These are phyloP conservation scores for Orthosia incerta DNA, from an alignment of 2,888 invertebrate genomes.

Conservation along the genomic window DNA sequence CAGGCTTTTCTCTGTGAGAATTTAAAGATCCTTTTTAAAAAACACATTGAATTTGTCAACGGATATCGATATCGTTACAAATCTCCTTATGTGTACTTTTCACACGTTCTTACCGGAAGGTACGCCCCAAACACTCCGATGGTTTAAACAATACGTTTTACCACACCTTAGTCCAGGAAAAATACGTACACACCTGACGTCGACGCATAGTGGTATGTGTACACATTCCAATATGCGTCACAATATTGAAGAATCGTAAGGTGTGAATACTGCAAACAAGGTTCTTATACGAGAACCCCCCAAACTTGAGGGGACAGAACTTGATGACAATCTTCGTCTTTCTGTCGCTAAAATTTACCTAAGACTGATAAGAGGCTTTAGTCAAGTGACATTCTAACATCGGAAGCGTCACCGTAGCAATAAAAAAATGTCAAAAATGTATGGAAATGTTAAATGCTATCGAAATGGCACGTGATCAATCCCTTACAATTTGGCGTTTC, in stretches of 20 bases:
- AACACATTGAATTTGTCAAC: conserved; percentile 7
- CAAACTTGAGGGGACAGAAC: not conserved
- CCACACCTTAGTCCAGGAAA: conserved; percentile 61
- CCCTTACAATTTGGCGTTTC: too few species aligned
- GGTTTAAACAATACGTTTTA: conserved; percentile 65
- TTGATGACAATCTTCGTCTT: not conserved
- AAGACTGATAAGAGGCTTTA: not conserved
- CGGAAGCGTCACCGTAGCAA: too few species aligned
- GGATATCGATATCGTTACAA: conserved; percentile 44
- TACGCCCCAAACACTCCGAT: conserved; percentile 33
- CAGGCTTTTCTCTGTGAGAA: not conserved
- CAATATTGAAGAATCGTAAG: conserved; percentile 23
- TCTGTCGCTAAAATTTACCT: not conserved
- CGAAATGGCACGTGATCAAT: too few species aligned
- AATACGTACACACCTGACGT: conserved; percentile 37
- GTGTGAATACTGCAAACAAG: conserved; percentile 17
- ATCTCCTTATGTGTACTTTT: conserved; percentile 38
- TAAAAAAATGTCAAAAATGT: too few species aligned
- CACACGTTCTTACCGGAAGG: conserved; percentile 51
- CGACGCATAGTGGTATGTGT: not conserved
- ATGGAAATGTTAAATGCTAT: too few species aligned
- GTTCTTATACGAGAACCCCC: not conserved
- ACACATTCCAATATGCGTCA: conserved; percentile 37
- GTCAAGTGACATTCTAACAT: too few species aligned
- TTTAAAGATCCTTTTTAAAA: conserved; percentile 5